Conservation (phyloP, 1,140 invertebrate genomes). For the Pentalonia nigronervosa region DNA sequence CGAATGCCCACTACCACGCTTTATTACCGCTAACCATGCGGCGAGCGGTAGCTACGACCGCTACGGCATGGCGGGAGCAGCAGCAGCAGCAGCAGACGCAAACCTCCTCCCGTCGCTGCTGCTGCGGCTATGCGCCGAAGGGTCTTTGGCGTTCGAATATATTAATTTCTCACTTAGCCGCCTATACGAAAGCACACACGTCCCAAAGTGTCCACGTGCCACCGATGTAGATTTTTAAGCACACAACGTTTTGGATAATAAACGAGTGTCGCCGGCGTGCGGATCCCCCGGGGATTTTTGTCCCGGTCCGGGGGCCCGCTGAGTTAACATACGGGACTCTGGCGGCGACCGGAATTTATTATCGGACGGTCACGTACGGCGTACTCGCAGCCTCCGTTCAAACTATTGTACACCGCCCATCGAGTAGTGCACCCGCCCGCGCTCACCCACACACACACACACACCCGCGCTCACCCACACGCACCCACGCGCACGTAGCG, state of each 20-base stretch:
- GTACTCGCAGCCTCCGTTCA: background rate
- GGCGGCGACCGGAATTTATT: constrained; percentile 8
- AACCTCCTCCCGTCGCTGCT: background rate
- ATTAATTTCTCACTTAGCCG: background rate
- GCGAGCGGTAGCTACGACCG: no score
- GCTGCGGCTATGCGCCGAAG: no score
- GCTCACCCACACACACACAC: background rate
- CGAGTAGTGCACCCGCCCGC: no score
- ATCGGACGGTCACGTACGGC: constrained; percentile 16
- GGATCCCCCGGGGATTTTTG: background rate
- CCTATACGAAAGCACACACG: background rate
- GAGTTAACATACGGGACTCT: background rate
- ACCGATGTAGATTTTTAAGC: background rate
- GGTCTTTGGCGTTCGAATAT: background rate
- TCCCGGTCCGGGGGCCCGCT: background rate
- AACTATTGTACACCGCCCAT: background rate
- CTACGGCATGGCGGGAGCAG: no score
- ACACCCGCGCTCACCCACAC: background rate
- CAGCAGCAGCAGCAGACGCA: background rate
- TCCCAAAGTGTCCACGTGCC: background rate
- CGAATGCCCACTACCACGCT: no score
- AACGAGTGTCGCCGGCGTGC: background rate
- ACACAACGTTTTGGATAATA: background rate
- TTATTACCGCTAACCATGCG: background rate
- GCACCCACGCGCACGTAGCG: background rate